These are phyloP conservation scores for Agelaius phoeniceus DNA, from an alignment of 2,113 vertebrate species.

Conservation along the genomic window DNA sequence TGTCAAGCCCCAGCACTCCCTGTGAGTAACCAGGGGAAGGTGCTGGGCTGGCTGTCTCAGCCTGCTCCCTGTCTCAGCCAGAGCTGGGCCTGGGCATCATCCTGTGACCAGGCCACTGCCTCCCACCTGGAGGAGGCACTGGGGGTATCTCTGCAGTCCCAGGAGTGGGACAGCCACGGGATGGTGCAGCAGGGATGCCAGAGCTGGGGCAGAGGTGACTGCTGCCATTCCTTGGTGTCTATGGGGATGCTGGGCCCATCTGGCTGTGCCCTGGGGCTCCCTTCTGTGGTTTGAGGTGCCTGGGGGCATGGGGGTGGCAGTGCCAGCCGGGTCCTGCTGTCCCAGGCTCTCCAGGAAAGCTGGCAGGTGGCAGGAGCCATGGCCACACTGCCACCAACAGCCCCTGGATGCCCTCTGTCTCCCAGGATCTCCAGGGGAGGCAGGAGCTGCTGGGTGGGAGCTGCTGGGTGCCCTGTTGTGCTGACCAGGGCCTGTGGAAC, in stretches of 20 bases:
- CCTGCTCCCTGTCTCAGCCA: background rate
- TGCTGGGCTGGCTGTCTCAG: background rate
- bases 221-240: background rate
- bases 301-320: background rate
- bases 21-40: background rate
- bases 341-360: background rate
- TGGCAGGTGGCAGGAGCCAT: background rate
- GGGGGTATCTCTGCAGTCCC: background rate
- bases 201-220: background rate
- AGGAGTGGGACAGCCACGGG: accelerated
- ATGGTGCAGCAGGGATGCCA: background rate
- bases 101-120: background rate
- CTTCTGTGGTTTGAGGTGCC: background rate
- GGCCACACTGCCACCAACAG: background rate
- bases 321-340: background rate
- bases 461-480: accelerated
- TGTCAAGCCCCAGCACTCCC: accelerated
- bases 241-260: accelerated
- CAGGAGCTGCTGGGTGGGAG: background rate
- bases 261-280: background rate
- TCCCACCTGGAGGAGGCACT: background rate
- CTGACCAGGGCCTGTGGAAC: accelerated
- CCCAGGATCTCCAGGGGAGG: background rate
- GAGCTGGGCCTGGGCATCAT: background rate
- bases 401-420: background rate